These are phyloP conservation scores for Hydrophis major DNA, from an alignment of 2,797 vertebrate species.

Conservation along the genomic window DNA sequence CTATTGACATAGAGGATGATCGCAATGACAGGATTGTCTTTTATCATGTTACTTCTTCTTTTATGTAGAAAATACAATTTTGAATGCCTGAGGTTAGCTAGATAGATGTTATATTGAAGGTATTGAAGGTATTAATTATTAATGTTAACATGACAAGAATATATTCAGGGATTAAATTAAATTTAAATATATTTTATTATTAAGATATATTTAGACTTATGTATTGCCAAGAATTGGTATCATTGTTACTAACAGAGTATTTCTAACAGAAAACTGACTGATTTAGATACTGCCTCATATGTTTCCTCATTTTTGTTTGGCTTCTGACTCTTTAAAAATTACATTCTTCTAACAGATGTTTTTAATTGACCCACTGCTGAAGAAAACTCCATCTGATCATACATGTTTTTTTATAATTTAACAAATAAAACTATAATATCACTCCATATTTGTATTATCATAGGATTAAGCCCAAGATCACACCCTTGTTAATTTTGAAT, in stretches of 20 bases:
- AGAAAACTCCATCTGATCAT: constrained; percentile 20
- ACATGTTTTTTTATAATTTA: constrained; percentile 6
- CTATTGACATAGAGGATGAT: not conserved
- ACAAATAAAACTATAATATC: constrained; percentile 32
- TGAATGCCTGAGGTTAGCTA: not conserved
- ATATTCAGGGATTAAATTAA: not conserved
- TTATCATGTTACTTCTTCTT: too few relatives aligned
- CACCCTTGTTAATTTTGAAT: not conserved
- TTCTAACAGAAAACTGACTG: constrained; percentile 29
- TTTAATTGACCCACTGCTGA: constrained; percentile 45
- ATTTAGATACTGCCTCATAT: constrained; percentile 35
- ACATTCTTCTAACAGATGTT: constrained; percentile 36
- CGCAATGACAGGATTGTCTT: not conserved
- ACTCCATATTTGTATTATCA: constrained; percentile 10
- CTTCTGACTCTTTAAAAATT: constrained; percentile 36
- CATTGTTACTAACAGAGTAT: constrained; percentile 39
- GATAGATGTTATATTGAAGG: not conserved
- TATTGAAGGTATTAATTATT: not conserved
- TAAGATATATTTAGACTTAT: too few relatives aligned
- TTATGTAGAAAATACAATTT: not conserved
- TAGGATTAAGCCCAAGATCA: constrained; percentile 1
- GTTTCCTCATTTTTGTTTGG: constrained; percentile 36
- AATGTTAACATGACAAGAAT: not conserved
- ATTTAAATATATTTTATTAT: not conserved
- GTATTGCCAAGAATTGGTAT: constrained; percentile 35